A percentile compares a stretch with the other conserved stretches of the same genome.
Evolutionary conservation across 1,140 invertebrate genomes (phyloP).

Genomic region (Penaeus indicus): DNA sequence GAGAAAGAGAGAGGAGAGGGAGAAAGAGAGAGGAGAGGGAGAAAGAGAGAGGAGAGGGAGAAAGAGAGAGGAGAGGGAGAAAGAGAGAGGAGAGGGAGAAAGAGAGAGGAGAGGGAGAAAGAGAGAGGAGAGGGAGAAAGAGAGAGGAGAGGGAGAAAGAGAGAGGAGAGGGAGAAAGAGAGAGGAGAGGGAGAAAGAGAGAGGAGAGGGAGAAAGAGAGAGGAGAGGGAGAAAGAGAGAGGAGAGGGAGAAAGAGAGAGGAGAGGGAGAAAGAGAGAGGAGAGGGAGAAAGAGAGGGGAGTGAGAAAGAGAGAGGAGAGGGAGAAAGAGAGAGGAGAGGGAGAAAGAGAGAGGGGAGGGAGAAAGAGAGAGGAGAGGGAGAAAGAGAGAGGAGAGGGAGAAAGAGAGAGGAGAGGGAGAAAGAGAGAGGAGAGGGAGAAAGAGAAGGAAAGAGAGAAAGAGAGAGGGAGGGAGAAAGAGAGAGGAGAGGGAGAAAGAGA

Average conservation of each 20-base stretch:
- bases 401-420: conserved; percentile 10
- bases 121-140: conserved; percentile 1
- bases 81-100: not conserved
- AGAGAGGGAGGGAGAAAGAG: too few relatives aligned
- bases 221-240: conserved; percentile 10
- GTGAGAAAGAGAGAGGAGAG: conserved; percentile 3
- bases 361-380: conserved; percentile 10
- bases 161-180: conserved; percentile 4
- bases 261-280: conserved; percentile 10
- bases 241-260: too few relatives aligned
- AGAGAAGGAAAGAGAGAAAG: too few relatives aligned
- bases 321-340: too few relatives aligned
- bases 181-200: conserved; percentile 9
- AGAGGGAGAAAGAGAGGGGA: too few relatives aligned
- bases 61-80: not conserved
- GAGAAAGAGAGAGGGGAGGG: too few relatives aligned
- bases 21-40: conserved; percentile 2
- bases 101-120: too few relatives aligned
- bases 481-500: conserved; percentile 10
- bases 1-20: conserved; percentile 9
- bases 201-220: too few relatives aligned
- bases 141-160: too few relatives aligned
- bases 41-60: not conserved
- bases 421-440: too few relatives aligned
- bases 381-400: too few relatives aligned